Percentiles rank a stretch among this genome's conserved stretches.
phyloP scores from a whole-genome alignment of 2,888 invertebrate genomes.

The Apocheima hispidaria region DNA sequence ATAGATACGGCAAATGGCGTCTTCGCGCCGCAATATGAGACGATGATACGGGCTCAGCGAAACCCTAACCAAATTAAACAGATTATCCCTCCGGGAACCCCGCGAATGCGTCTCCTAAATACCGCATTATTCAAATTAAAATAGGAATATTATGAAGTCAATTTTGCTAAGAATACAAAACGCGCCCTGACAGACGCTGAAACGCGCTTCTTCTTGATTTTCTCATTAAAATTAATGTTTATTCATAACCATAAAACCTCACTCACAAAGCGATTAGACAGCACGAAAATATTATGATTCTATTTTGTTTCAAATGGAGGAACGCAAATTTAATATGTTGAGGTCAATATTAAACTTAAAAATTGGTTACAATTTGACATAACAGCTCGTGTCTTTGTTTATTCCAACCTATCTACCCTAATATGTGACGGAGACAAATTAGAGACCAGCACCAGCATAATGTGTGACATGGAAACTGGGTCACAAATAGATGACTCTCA shows the following conservation, averaged over 20 bases:
- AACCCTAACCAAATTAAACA: conserved; percentile 57
- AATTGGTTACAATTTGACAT: not conserved
- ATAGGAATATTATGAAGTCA: conserved; percentile 62
- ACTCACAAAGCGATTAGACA: conserved; percentile 37
- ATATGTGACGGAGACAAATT: conserved; percentile 24
- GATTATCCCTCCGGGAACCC: conserved; percentile 55
- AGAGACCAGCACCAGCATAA: conserved; percentile 30
- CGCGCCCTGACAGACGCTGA: conserved; percentile 42
- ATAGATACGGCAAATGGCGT: conserved; percentile 39
- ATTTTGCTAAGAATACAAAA: conserved; percentile 55
- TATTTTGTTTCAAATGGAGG: conserved; percentile 17
- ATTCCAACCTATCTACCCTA: not conserved
- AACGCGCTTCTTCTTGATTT: conserved; percentile 49
- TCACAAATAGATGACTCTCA: conserved; percentile 38
- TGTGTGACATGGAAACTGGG: conserved; percentile 32
- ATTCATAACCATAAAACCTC: conserved; percentile 56
- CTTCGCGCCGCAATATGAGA: conserved; percentile 42
- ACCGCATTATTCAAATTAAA: conserved; percentile 68
- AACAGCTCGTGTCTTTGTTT: too few species aligned
- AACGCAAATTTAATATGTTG: not conserved
- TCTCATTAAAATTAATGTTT: conserved; percentile 55
- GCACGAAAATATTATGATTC: conserved; percentile 23
- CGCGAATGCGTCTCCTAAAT: conserved; percentile 52
- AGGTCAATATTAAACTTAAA: not conserved
- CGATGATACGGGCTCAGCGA: conserved; percentile 45